Base-by-base conservation (phyloP, 2,797 vertebrate genomes). In the Aplochiton taeniatus region DNA sequence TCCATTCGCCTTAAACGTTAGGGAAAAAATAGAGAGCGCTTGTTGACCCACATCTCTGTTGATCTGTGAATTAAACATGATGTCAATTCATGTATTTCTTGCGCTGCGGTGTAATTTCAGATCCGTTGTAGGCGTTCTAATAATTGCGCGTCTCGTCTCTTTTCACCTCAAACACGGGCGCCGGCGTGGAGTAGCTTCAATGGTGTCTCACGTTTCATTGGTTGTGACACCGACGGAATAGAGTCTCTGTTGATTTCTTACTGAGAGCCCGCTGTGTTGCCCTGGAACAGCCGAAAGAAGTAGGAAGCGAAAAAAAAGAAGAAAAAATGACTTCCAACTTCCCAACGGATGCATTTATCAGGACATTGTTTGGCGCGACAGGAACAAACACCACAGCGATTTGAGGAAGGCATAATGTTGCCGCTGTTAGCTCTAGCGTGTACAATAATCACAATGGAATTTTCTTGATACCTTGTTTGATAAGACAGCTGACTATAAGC, bases 21-120 rank as follows among this genome's bases (percentile, higher is more conserved):
- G 70, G 71, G 74, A 74, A 74, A 81, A 63, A 68, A 71, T 78
- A 47, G 49, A 42, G 59, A 51, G 76, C 45, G 63, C 48, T 16
- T 9, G 49, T 70, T 76, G 85, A 86, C 85, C 87, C 74, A 81
- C 75, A 81, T 77, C 69, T 76, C 63, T 61, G 72, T 75, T 78
- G 76, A 85, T 77, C 80, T 78, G 79, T 66, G 68, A 87, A 75
- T 83, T 79, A 80, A 51, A 74, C 77, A 77, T 80, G 78, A 81
- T 58, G 75, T 78, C 64, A 53, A 55, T 81, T 82, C 73, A 71
- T 83, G 83, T 64, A 66, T 78, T 70, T 58, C 79, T 80, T 84
- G 85, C 76, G 63, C 58, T 66, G 47, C 56, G 58, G 19, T 65
- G 52, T 58, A 58, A 72, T 65, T 77, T 65, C 65, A 48, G 63